Evolutionary conservation across 1,140 invertebrate genomes (phyloP), one percentile per base, ranked within the genome.

Genomic region (Drosophila subobscura): DNA sequence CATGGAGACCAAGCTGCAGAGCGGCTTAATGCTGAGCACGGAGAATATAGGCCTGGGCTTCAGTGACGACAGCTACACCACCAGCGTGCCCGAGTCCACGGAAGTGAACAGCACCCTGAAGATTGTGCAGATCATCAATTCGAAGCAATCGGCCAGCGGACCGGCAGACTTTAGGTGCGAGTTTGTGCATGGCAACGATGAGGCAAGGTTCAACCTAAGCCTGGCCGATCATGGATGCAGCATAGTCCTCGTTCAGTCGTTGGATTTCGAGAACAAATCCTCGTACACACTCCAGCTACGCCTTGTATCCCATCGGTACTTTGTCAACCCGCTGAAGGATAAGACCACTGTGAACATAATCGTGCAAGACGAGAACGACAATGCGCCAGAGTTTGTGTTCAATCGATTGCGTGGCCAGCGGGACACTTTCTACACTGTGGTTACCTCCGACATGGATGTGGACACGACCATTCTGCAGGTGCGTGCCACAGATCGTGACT

Each of bases 311-410:
- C 92, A 96, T 12, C 94, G 95, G 23, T 96, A 96, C 8, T 93
- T 96, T 5, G 93, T 97, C 4, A 97, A 96, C 92, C 95, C 95
- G 0, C 94, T 95, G 7, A 94, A 94, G 55, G 96, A 95, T 74
- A 93, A 93, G 7, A 94, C 96, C 0, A 94, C 95, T 81, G 93
- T 98, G 0, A 96, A 95, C 65, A 94, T 98, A 4, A 95, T 96
- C 73, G 95, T 98, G 0, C 92, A 95, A 0, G 97, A 98, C 89
- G 94, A 96, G 1, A 98, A 98, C 83, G 97, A 98, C 83, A 98
- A 98, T 88, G 93, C 93, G 3, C 97, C 97, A 0, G 93, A 94
- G 61, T 98, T 98, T 89, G 91, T 96, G 1, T 96, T 95, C 63
- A 94, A 95, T 0, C 93, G 94, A 1, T 23, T 77, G 5, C 67